These are phyloP conservation scores for Monopterus albus DNA, from an alignment of 2,113 vertebrate species.

Conservation along the genomic window DNA sequence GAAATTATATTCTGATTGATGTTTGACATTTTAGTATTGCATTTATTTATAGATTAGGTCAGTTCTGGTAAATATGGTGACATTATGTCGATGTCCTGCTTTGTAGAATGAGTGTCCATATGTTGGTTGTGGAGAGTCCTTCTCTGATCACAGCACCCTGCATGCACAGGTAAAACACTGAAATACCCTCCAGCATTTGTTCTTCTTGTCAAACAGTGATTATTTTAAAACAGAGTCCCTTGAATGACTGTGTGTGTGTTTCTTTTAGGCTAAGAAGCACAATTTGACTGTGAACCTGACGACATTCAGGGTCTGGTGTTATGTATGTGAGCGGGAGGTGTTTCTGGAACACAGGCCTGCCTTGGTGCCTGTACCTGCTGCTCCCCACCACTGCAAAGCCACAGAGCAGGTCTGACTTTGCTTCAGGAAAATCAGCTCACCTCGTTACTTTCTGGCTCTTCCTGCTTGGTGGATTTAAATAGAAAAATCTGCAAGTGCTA, in stretches of 20 bases:
- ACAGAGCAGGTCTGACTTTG: constrained; percentile 83
- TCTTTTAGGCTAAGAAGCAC: constrained; percentile 89
- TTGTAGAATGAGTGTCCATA: constrained; percentile 90
- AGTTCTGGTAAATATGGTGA: neutral
- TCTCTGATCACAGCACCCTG: constrained; percentile 94
- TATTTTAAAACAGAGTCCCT: neutral
- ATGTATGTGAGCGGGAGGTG: constrained; percentile 94
- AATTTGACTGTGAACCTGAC: constrained; percentile 97
- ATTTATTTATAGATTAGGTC: neutral
- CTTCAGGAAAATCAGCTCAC: neutral
- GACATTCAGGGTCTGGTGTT: constrained; percentile 96
- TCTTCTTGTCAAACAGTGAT: neutral
- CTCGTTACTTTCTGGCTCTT: neutral
- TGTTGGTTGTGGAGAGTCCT: constrained; percentile 96
- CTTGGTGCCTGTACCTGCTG: constrained; percentile 51
- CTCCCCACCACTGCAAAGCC: constrained; percentile 75
- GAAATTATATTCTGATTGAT: neutral
- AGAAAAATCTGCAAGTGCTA: too few species aligned
- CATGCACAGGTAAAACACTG: constrained; percentile 90
- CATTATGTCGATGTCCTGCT: neutral
- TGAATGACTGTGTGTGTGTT: neutral
- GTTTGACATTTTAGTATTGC: neutral
- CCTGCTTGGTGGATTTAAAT: neutral
- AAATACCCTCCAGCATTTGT: neutral
- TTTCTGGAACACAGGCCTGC: constrained; percentile 88